Evolutionary conservation across 1,140 invertebrate genomes (phyloP).

Genomic region (Eubasilissa regina): DNA sequence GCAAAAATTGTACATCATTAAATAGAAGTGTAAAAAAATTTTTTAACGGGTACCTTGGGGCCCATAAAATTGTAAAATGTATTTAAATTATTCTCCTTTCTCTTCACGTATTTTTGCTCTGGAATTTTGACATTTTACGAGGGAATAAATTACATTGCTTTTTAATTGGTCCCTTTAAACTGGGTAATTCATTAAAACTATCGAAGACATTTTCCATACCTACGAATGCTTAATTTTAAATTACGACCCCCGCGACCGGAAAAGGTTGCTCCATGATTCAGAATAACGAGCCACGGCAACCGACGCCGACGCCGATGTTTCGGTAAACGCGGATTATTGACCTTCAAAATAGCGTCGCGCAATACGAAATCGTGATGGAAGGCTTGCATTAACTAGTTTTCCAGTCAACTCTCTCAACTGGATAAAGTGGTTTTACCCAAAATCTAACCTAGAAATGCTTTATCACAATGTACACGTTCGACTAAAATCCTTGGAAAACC

Average conservation of each 20-base stretch:
- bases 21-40: neutral
- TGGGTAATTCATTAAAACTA: slow-evolving; percentile 32
- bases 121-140: slow-evolving; percentile 17
- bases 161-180: slow-evolving; percentile 29
- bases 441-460: no score
- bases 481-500: no score
- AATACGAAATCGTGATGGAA: no score
- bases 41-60: neutral
- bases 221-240: slow-evolving; percentile 14
- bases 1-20: neutral
- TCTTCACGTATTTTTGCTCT: slow-evolving; percentile 15
- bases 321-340: neutral
- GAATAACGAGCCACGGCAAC: neutral
- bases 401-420: no score
- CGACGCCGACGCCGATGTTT: neutral
- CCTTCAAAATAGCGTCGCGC: neutral
- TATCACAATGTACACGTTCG: no score
- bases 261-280: slow-evolving; percentile 30
- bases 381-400: no score
- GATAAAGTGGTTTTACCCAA: no score
- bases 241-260: neutral
- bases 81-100: slow-evolving; percentile 14
- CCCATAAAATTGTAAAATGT: slow-evolving; percentile 6
- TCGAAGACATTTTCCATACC: slow-evolving; percentile 37
- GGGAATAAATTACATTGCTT: slow-evolving; percentile 21